Base-by-base conservation (phyloP, 2,888 invertebrate species). In the Papilio gigon region DNA sequence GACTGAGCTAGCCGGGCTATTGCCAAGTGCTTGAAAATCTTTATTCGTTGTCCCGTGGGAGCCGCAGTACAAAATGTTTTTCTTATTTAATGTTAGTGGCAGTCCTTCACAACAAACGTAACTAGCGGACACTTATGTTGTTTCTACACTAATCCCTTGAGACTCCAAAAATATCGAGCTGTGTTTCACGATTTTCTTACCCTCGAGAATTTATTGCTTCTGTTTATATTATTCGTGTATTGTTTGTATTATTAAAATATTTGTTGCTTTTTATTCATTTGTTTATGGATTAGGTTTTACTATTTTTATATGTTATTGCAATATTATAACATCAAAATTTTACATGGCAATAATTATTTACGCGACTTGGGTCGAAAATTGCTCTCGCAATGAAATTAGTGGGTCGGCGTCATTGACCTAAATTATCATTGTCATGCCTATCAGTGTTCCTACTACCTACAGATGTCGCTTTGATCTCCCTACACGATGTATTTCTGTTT, bases 1-100 rank as follows among this genome's bases (percentile, higher is more conserved):
- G 91, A 91, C 91, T 91, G 90, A 92, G 92, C 91, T 92, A 92
- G 92, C 92, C 91, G 90, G 91, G 92, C 91, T 82, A 11, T 33
- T 4, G 1, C 8, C 4, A n/a, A 1, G 0, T 0, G 0, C 0
- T 8, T 22, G 12, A 40, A 68, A 65, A 60, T 65, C 11, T 8
- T 12, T n/a, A 25, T 53, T 37, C n/a, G 1, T 42, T 56, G 40
- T 50, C 59, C 35, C 17, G 4, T 40, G 61, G 30, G 33, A 33
- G 17, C 6, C 6, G 22, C 27, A 40, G 27, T 17, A 37, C 20
- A 17, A 37, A n/a, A n/a, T 22, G 17, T 37, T 25, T 60, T 75
- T 73, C 81, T 82, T 78, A 82, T 87, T 89, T 85, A 88, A 84
- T 84, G 85, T 85, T 87, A 88, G 56, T 60, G 27, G 30, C 66